Percentiles rank a stretch among this genome's conserved stretches.
These are phyloP conservation scores for Eutrigla gurnardus DNA, from an alignment of 2,797 vertebrate species.

Conservation along the genomic window DNA sequence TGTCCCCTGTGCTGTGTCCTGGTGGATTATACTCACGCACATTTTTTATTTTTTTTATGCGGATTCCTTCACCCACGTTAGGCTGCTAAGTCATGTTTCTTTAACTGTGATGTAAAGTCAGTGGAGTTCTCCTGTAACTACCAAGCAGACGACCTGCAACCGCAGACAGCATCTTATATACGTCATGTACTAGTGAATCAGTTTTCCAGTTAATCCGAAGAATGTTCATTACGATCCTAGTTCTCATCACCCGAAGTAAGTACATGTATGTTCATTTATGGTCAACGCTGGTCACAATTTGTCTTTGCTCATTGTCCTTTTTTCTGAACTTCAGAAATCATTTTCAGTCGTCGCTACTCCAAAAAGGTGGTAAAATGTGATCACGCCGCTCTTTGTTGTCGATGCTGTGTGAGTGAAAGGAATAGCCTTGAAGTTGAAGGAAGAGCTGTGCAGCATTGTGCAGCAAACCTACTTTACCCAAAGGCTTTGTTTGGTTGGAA, in stretches of 20 bases:
- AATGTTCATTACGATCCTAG: neutral
- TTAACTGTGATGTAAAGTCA: neutral
- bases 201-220: neutral
- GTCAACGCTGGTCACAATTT: neutral
- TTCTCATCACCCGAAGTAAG: neutral
- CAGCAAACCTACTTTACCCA: neutral
- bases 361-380: neutral
- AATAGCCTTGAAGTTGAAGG: neutral
- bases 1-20: constrained; percentile 7
- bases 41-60: constrained; percentile 7
- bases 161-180: neutral
- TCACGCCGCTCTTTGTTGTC: neutral
- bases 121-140: neutral
- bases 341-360: neutral
- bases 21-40: constrained; percentile 14
- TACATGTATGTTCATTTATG: neutral
- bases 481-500: constrained; percentile 9
- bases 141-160: neutral
- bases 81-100: constrained; percentile 23
- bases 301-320: neutral
- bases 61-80: constrained; percentile 28
- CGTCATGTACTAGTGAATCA: neutral
- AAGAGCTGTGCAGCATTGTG: constrained; percentile 6
- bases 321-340: neutral
- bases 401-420: constrained; percentile 6